Base-by-base conservation (phyloP, 2,888 invertebrate species). In the Pyrochroa serraticornis region DNA sequence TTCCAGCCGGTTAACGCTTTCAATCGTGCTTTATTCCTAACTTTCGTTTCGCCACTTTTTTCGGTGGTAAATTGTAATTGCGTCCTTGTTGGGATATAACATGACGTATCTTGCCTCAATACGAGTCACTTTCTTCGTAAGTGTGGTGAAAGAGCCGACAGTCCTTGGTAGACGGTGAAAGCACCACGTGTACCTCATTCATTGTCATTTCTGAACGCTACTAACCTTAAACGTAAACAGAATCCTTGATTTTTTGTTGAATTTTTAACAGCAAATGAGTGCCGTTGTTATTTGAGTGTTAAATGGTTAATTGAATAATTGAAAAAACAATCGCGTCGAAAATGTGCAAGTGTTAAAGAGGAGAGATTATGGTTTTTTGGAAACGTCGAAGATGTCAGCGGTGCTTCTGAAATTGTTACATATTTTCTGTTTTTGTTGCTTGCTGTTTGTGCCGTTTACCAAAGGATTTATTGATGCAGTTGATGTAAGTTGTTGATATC, bases 131-230 rank as follows among this genome's bases (percentile, higher is more conserved):
- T 70, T 70, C 69, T 69, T 70, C 48, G 61, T 66, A 46, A 41
- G 66, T 70, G 57, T 58, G 63, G 69, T 63, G 65, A 69, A 66
- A 69, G 68, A 70, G 63, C 56, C 54, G 65, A 50, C 66, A 70
- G 69, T 69, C 65, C 62, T 65, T 65, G 53, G 61, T 58, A 64
- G 69, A 67, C 65, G 69, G 73, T 71, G 73, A 73, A 73, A 73
- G 71, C 69, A 64, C 58, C 56, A 58, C 62, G 62, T 58, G 64
- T 62, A 53, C 58, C 46, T 48, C 51, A 57, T 37, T 10, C 57
- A 62, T 63, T 64, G 53, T 65, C 65, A 63, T 66, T 63, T 63
- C 60, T 52, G 22, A 60, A 33, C 52, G 35, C 49, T 37, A 57
- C 48, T 37, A 48, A 50, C 43, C 43, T 30, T 9, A 48, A 56